These are phyloP conservation scores for Grantiella picta DNA, from an alignment of 2,113 vertebrate genomes.

Conservation along the genomic window DNA sequence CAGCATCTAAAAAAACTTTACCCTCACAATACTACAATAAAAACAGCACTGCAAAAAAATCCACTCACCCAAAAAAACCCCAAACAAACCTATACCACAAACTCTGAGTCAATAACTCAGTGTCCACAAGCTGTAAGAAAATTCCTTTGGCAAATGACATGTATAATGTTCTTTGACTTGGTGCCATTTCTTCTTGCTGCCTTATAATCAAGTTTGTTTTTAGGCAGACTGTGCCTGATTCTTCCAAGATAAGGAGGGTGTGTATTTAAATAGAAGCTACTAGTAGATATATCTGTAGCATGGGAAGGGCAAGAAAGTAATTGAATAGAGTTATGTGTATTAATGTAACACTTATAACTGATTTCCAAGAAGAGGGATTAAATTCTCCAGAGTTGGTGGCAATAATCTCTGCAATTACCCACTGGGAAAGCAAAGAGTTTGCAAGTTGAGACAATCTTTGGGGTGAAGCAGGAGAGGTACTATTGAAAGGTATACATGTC, in stretches of 20 bases:
- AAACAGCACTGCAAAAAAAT: not conserved
- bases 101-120: not conserved
- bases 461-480: not conserved
- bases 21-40: not conserved
- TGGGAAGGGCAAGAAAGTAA: not conserved
- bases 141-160: slow-evolving; percentile 22
- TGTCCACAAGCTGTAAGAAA: not conserved
- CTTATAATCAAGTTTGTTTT: slow-evolving; percentile 39
- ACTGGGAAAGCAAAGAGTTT: not conserved
- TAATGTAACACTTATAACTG: not conserved
- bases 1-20: not conserved
- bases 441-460: not conserved
- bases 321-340: not conserved
- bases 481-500: not conserved
- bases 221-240: slow-evolving; percentile 9
- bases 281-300: not conserved
- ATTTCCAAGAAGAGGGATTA: not conserved
- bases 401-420: not conserved
- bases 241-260: not conserved
- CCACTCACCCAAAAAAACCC: rapidly evolving
- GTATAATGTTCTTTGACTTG: slow-evolving; percentile 24
- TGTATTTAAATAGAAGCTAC: not conserved
- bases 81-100: not conserved
- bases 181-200: slow-evolving; percentile 7
- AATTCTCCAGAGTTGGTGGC: not conserved